Base-by-base conservation (phyloP, 2,888 invertebrate genomes). In the Andrena bucephala region DNA sequence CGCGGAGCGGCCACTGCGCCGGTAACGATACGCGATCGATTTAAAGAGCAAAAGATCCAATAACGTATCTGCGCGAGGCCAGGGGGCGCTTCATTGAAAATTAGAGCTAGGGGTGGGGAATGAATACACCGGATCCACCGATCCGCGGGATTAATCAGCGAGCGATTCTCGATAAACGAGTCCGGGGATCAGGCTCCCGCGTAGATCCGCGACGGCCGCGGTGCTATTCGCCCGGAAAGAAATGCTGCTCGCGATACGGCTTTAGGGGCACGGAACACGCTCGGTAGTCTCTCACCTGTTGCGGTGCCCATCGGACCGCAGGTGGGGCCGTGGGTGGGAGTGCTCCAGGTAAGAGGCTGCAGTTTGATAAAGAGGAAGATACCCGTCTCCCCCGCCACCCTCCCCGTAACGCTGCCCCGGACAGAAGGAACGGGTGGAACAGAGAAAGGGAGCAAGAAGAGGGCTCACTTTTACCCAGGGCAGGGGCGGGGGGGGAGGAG, bases 211-310 rank as follows among this genome's bases (percentile, higher is more conserved):
- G 24, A 20, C 54, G 20, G 50, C 8, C 7, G 7, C 29, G 42
- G 42, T 42, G 66, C 66, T 78, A 67, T 79, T 69, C 62, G n/a
- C 8, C 42, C 24, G 6, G 27, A 69, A 72, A 54, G 57, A 59
- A 52, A 57, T 73, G 24, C 33, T 29, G 20, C 48, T 72, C 73
- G 57, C 68, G 86, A 80, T 86, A 81, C 77, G 72, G 72, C 68
- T 81, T 80, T 85, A 86, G 80, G 83, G 85, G 80, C 73, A 72
- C 66, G 73, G 48, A 57, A 74, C 69, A 77, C 65, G 78, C 82
- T 87, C 87, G 85, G 91, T 89, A 91, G 91, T 88, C 90, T 89
- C 90, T 91, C 92, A 92, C 92, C 92, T 92, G 92, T 92, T 92
- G 91, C 90, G 77, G 86, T 85, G 86, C 84, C 66, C 76, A 62